phyloP scores from a whole-genome alignment of 2,797 vertebrate species.

The Dermochelys coriacea region DNA sequence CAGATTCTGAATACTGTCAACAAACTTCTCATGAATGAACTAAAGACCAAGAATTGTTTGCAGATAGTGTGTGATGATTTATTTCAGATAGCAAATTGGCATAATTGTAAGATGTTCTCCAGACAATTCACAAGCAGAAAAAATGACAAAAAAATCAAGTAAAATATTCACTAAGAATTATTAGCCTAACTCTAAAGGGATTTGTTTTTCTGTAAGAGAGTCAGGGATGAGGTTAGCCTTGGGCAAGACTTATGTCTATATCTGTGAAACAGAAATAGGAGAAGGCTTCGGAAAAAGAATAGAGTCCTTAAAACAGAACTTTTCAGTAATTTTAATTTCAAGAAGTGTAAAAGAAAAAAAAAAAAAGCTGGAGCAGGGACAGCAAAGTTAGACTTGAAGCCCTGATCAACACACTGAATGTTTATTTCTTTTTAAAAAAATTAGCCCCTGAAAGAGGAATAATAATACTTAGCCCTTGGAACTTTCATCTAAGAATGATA shows the following conservation, averaged over 20 bases:
- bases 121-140: neutral
- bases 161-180: fast-evolving
- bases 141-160: neutral
- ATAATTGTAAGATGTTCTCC: no score
- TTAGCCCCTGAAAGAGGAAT: neutral
- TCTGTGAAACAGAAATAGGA: neutral
- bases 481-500: neutral
- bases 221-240: neutral
- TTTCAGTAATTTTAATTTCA: neutral
- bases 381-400: neutral
- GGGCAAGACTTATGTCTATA: neutral
- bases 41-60: neutral
- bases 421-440: neutral
- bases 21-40: neutral
- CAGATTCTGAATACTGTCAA: neutral
- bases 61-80: neutral
- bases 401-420: neutral
- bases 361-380: neutral
- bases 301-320: neutral
- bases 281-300: neutral
- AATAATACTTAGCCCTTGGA: neutral
- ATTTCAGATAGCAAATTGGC: neutral
- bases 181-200: neutral
- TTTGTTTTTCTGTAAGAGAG: neutral
- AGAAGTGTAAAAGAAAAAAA: neutral